Evolutionary conservation across 2,888 invertebrate species (phyloP), one percentile per base, ranked within the genome.

Genomic region (Clivina fossor): DNA sequence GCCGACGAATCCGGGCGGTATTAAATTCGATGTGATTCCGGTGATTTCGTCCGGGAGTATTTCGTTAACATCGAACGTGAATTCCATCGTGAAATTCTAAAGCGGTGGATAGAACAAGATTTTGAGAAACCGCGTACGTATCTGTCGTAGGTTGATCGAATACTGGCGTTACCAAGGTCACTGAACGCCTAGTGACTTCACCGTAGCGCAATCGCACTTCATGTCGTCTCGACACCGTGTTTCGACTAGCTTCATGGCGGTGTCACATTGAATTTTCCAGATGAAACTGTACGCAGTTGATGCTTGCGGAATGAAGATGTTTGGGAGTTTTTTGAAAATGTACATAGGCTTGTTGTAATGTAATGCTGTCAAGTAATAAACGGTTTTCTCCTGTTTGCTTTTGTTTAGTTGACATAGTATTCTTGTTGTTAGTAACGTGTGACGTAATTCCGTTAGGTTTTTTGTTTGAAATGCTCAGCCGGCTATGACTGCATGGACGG

Each of bases 1-100:
- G 62, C 79, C 79, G 16, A 72, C 72, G 65, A 80, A 80, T 55
- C 76, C 78, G 57, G 76, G 75, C 60, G 80, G 80, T 61, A 80
- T 69, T 37, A 80, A 68, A 64, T 73, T 78, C 18, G 74, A 74
- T 55, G 75, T 71, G 56, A 80, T 72, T 65, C 76, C 77, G 53
- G 79, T 75, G 51, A 80, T 76, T 32, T 76, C 73, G 54, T 75
- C 69, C 53, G 73, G 73, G 66, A 80, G 78, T 37, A 80, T 67
- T 43, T 78, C 76, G 62, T 72, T 75, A 48, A 80, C 70, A 66
- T 78, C 73, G 67, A 80, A 80, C 61, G 77, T 75, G 69, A 80
- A 80, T 63, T 80, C 80, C 75, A 78, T 80, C 69, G 71, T 74
- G 16, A 13, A 22, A 43, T 11, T 24, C n/a, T 22, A 22, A 9